These are phyloP conservation scores for Formica selysi DNA, from an alignment of 1,140 invertebrate genomes.

Conservation along the genomic window DNA sequence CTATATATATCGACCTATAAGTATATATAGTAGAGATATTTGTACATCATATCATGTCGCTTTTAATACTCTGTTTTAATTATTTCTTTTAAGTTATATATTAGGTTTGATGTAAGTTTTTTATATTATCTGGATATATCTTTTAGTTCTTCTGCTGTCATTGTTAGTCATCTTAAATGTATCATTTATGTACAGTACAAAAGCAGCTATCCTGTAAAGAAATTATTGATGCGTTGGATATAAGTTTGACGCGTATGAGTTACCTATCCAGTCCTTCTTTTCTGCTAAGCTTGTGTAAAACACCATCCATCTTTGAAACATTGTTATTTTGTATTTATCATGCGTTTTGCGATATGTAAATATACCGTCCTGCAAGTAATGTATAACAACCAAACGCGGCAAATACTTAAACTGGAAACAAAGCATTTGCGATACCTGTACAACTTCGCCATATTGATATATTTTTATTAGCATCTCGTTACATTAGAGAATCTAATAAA, in stretches of 20 bases:
- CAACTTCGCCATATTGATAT: conserved; percentile 53
- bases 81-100: conserved; percentile 42
- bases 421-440: conserved; percentile 44
- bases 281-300: conserved; percentile 53
- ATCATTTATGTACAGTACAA: conserved; percentile 59
- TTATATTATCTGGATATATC: conserved; percentile 23
- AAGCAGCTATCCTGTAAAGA: conserved; percentile 31
- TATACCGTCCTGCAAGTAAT: conserved; percentile 48
- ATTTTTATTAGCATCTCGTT: conserved; percentile 50
- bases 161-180: conserved; percentile 51
- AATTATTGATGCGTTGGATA: conserved; percentile 52
- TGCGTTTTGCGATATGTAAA: conserved; percentile 56
- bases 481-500: conserved; percentile 49
- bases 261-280: conserved; percentile 27
- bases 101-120: conserved; percentile 41
- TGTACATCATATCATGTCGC: conserved; percentile 56
- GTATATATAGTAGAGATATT: conserved; percentile 53
- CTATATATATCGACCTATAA: conserved; percentile 54
- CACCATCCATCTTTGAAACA: conserved; percentile 26
- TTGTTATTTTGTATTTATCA: conserved; percentile 52
- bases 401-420: conserved; percentile 21
- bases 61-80: conserved; percentile 39
- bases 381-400: conserved; percentile 17
- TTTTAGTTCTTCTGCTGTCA: conserved; percentile 41
- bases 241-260: conserved; percentile 56